These are phyloP conservation scores for Agraylea sexmaculata DNA, from an alignment of 1,140 invertebrate genomes.

Conservation along the genomic window DNA sequence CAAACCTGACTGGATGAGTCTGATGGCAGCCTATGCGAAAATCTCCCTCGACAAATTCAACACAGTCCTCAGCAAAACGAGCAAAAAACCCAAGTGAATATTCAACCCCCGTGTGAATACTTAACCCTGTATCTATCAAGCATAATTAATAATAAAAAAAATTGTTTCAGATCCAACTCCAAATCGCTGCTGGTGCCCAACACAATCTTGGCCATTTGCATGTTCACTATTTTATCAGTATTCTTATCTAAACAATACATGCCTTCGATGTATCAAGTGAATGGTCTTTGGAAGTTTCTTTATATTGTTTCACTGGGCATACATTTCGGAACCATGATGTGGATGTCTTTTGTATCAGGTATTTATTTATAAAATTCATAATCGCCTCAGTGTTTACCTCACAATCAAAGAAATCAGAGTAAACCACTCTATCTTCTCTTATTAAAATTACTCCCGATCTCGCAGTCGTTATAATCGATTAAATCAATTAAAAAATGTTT, in stretches of 20 bases:
- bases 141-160: no score
- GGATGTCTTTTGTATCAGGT: conserved; percentile 85
- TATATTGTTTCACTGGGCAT: conserved; percentile 62
- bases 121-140: not conserved
- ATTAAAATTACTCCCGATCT: no score
- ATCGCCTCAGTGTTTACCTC: no score
- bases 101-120: conserved; percentile 7
- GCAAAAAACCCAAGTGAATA: not conserved
- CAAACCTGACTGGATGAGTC: conserved; percentile 13
- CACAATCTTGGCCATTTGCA: not conserved
- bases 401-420: no score
- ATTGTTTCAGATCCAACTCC: no score
- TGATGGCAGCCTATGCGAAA: conserved; percentile 8
- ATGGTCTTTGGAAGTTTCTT: conserved; percentile 38
- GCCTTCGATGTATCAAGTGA: conserved; percentile 1
- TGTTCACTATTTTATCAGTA: not conserved
- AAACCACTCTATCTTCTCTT: no score
- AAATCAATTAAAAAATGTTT: no score
- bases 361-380: no score
- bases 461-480: no score
- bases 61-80: not conserved
- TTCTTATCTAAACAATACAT: conserved; percentile 1
- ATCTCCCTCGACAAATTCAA: conserved; percentile 5
- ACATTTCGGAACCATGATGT: conserved; percentile 72
- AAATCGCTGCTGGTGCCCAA: conserved; percentile 4